These are phyloP conservation scores for Apocrypta bakeri DNA, from an alignment of 1,140 invertebrate species.

Conservation along the genomic window DNA sequence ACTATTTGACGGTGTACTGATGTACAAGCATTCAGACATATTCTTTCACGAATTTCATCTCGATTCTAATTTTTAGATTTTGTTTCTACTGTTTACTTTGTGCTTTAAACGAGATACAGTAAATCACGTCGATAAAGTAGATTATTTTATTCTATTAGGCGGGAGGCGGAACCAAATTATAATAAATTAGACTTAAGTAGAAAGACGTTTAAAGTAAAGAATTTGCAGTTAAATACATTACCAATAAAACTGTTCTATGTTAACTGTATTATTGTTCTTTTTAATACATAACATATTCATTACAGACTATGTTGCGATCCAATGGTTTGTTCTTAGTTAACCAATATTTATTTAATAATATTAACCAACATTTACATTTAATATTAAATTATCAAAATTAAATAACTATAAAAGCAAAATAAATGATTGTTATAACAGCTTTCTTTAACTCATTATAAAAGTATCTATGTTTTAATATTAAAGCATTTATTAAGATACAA, in stretches of 20 bases:
- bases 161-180: no score
- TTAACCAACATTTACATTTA: neutral
- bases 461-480: no score
- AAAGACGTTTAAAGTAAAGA: neutral
- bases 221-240: neutral
- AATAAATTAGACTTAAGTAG: no score
- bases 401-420: neutral
- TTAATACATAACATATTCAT: neutral
- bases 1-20: no score
- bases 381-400: neutral
- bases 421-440: neutral
- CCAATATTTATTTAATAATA: no score
- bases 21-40: no score
- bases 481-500: no score
- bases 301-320: neutral
- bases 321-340: no score
- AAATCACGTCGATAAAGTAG: conserved; percentile 13
- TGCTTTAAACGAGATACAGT: neutral
- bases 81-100: neutral
- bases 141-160: neutral
- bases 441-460: neutral
- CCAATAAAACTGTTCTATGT: neutral
- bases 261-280: neutral
- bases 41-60: neutral
- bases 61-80: neutral